phyloP scores from a whole-genome alignment of 2,888 invertebrate species.

The Noctua janthina region DNA sequence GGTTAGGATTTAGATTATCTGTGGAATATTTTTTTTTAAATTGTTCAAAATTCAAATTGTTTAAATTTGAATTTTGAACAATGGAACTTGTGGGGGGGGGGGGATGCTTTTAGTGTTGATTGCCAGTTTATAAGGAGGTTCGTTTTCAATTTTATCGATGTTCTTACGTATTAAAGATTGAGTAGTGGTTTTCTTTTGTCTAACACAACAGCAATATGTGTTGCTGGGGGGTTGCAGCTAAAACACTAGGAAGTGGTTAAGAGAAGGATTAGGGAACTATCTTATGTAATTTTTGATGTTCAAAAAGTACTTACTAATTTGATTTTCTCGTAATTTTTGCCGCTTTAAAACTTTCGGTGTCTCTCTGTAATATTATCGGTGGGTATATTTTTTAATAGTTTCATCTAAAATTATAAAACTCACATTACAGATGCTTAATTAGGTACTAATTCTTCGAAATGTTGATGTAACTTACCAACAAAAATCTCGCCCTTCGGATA shows the following conservation, averaged over 20 bases:
- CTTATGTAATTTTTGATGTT: neutral
- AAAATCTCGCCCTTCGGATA: constrained; percentile 98
- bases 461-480: constrained; percentile 90
- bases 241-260: neutral
- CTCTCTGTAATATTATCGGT: no score
- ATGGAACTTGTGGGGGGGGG: constrained; percentile 21
- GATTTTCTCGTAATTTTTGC: neutral
- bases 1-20: constrained; percentile 55
- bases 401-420: neutral
- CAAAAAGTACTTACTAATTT: neutral
- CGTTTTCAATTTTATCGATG: neutral
- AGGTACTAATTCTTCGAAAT: no score
- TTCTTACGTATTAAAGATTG: neutral
- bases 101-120: neutral
- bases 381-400: neutral
- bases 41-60: no score
- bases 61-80: constrained; percentile 57
- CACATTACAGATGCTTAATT: neutral
- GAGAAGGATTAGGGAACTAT: neutral
- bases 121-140: neutral
- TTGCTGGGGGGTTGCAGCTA: neutral
- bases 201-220: neutral
- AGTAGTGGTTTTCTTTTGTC: neutral
- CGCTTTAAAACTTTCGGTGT: neutral
- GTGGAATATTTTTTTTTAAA: constrained; percentile 37